Evolutionary conservation across 2,888 invertebrate species (phyloP).

Genomic region (Apotomis capreana): DNA sequence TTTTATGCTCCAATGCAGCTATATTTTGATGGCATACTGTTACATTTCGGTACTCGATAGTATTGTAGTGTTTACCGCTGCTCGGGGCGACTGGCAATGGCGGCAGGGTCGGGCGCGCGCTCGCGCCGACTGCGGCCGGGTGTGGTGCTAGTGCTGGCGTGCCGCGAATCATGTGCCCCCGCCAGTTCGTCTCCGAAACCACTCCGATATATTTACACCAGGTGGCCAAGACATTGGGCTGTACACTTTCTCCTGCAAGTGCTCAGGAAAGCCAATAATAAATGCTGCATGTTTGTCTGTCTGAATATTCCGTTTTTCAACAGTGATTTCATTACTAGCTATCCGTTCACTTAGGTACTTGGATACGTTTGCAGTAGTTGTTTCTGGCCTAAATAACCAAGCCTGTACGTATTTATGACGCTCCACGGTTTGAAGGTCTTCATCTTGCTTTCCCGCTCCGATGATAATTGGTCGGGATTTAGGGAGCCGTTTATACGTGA

Average conservation of each 20-base stretch:
- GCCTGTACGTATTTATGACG: constrained; percentile 4
- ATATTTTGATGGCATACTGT: too few relatives aligned
- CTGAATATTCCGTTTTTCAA: constrained; percentile 5
- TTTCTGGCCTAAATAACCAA: background rate
- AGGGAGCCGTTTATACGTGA: too few relatives aligned
- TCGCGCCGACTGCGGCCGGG: background rate
- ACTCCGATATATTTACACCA: too few relatives aligned
- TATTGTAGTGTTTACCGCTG: too few relatives aligned
- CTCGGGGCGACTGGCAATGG: too few relatives aligned
- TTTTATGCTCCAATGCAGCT: too few relatives aligned
- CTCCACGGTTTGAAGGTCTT: background rate
- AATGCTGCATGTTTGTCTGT: constrained; percentile 6
- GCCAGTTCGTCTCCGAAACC: background rate
- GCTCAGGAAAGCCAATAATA: constrained; percentile 7
- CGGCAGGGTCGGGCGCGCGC: background rate
- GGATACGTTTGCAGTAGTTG: background rate
- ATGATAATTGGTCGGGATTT: background rate
- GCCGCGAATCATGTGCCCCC: background rate
- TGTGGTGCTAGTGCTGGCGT: background rate
- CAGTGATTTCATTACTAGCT: background rate
- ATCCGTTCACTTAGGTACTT: background rate
- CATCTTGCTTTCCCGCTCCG: background rate
- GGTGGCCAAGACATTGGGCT: too few relatives aligned
- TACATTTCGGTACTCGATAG: too few relatives aligned
- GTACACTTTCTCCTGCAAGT: background rate